These are phyloP conservation scores for Drosophila orosa DNA, from an alignment of 1,140 invertebrate species.

Conservation along the genomic window DNA sequence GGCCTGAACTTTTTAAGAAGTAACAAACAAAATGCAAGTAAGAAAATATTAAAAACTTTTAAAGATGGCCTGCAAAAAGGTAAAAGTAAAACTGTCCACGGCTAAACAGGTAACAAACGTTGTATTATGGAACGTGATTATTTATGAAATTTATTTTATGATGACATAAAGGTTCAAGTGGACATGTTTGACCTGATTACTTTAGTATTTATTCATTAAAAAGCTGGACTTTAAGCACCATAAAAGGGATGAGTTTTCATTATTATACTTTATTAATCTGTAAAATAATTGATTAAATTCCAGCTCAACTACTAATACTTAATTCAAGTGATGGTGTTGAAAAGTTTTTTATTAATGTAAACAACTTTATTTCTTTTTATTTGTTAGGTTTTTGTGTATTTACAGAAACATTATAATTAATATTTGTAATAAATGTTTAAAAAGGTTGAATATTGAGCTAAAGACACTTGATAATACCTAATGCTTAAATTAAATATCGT, in stretches of 20 bases:
- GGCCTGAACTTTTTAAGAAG: constrained; percentile 30
- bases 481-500: no score
- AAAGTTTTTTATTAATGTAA: background rate
- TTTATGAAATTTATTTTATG: constrained; percentile 1
- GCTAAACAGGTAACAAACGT: constrained; percentile 26
- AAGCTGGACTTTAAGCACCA: background rate
- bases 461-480: background rate
- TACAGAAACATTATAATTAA: background rate
- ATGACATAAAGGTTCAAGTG: background rate
- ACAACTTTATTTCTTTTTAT: background rate
- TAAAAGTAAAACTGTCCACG: background rate
- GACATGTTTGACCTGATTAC: background rate
- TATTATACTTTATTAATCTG: background rate
- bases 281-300: background rate
- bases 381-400: background rate
- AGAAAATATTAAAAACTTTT: constrained; percentile 44
- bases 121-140: background rate
- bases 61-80: constrained; percentile 12
- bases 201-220: background rate
- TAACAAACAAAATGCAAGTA: constrained; percentile 38
- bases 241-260: background rate
- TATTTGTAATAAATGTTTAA: background rate
- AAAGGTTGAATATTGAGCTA: no score
- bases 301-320: background rate
- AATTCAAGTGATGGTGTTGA: background rate